phyloP scores from a whole-genome alignment of 2,888 invertebrate genomes.

The Tipula vernalis region DNA sequence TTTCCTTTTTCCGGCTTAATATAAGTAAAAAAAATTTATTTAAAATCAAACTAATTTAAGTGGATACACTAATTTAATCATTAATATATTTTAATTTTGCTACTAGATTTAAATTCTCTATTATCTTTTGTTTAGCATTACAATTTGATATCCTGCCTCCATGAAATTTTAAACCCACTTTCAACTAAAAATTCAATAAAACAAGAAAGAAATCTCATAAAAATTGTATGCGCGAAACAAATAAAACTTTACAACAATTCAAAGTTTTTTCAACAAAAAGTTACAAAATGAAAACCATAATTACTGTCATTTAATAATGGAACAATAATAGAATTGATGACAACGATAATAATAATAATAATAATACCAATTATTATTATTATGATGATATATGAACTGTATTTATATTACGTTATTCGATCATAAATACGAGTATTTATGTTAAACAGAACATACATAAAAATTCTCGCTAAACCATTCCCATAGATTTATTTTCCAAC shows the following conservation, averaged over 20 bases:
- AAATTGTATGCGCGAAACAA: not conserved
- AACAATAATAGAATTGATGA: not conserved
- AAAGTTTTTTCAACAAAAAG: not conserved
- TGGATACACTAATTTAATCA: no score
- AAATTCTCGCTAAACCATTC: not conserved
- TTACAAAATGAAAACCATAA: not conserved
- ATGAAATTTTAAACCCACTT: no score
- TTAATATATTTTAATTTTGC: no score
- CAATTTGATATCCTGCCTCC: no score
- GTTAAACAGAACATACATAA: not conserved
- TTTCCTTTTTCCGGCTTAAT: no score
- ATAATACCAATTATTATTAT: not conserved
- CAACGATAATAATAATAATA: not conserved
- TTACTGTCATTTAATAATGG: not conserved
- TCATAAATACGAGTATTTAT: not conserved
- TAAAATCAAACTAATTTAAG: no score
- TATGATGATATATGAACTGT: not conserved
- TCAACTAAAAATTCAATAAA: not conserved
- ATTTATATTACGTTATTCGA: not conserved
- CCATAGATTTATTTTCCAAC: not conserved
- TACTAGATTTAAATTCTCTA: no score
- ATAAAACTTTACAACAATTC: not conserved
- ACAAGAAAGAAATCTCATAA: not conserved
- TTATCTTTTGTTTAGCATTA: no score
- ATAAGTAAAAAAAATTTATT: no score